These are phyloP conservation scores for Gavia stellata DNA, from an alignment of 2,113 vertebrate species.

Conservation along the genomic window DNA sequence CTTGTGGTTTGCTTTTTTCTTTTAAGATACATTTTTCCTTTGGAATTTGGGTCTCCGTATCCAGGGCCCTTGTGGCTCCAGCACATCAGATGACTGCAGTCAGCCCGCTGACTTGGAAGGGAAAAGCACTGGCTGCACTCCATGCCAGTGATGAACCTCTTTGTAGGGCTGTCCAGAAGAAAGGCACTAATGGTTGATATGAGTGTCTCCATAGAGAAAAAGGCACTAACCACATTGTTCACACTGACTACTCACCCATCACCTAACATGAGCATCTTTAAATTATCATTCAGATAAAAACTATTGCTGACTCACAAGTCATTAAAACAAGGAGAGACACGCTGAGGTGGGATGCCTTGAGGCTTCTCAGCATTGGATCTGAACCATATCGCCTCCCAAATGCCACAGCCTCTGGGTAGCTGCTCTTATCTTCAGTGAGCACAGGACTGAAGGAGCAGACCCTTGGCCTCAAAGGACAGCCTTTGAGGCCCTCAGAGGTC, in stretches of 20 bases:
- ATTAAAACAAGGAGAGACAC: background rate
- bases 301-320: background rate
- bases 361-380: background rate
- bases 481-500: background rate
- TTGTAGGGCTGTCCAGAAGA: background rate
- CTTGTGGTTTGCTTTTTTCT: background rate
- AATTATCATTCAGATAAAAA: background rate
- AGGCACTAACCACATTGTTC: background rate
- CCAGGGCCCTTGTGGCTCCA: background rate
- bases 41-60: background rate
- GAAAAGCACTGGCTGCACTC: rapidly evolving
- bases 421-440: background rate
- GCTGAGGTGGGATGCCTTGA: background rate
- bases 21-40: background rate
- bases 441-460: background rate
- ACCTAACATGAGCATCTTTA: background rate
- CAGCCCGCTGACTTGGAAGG: background rate
- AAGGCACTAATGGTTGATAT: background rate
- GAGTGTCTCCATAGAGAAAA: background rate
- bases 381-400: rapidly evolving
- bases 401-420: background rate
- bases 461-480: background rate
- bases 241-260: background rate
- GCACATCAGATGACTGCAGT: background rate
- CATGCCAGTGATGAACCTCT: background rate